Base-by-base conservation (phyloP, 2,797 vertebrate species). In the Pteronotus mesoamericanus region DNA sequence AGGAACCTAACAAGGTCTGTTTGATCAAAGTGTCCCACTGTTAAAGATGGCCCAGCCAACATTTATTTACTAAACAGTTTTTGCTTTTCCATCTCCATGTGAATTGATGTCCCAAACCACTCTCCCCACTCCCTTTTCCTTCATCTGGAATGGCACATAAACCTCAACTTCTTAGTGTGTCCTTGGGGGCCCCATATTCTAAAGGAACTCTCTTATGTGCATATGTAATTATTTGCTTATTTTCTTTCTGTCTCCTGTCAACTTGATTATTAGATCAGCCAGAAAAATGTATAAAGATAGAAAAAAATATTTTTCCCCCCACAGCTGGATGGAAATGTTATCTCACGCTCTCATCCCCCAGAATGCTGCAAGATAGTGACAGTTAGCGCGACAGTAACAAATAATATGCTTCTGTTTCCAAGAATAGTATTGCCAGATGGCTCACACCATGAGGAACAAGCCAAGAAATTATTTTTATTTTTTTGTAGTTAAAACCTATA, bases 401-500 rank as follows among this genome's bases (percentile, higher is more conserved):
- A 37, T 83, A 94, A 71, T 57, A 72, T 59, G 44, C 19, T 69
- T 83, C 51, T 61, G 29, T 37, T 64, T 48, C 61, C 48, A 46
- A n/a, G 55, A 96, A 91, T 46, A 91, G 61, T 57, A 26, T 9
- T 88, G 21, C 71, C 78, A 91, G 83, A 91, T 71, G 82, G 57
- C 87, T 86, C 42, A 68, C 83, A 69, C 53, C 42, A 37, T 12
- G 53, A 79, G 3, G 37, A 71, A 39, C n/a, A 48, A 3, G 6
- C 53, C 53, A 26, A 96, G 29, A 39, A 72, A 29, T 72, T 1
- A 71, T 64, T 48, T 57, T 83, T 22, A 26, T 61, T 61, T 71
- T 75, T 75, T 78, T 72, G 24, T 78, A 53, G 14, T 77, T 61
- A 88, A 86, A 61, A 0, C 14, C 69, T n/a, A n/a, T n/a, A n/a